Base-by-base conservation (phyloP, 2,888 invertebrate species). In the Ormyrus labotus region DNA sequence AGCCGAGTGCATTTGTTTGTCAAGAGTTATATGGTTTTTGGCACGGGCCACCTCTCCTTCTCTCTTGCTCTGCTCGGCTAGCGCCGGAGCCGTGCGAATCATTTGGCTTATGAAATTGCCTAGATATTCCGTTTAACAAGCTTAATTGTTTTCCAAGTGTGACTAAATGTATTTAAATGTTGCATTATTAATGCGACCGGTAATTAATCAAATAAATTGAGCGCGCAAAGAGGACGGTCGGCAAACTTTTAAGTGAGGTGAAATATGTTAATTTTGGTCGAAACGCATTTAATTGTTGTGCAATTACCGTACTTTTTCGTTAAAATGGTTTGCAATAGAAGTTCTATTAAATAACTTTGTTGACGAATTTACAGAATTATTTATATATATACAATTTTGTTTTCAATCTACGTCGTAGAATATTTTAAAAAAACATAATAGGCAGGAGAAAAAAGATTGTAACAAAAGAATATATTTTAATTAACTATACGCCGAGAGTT, bases 91-190 rank as follows among this genome's bases (percentile, higher is more conserved):
- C 9, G 48, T 11, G 50, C 34, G 47, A 55, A 63, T 73, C 63
- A 73, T 71, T 73, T 68, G 58, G 48, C 67, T 78, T 50, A 45
- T 68, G 48, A 60, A 60, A 75, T 47, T 68, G n/a, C 51, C 51
- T 51, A 34, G 55, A 34, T 45, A 57, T 63, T 55, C 47, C 47
- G 10, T n/a, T 48, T 13, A 10, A 1, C 67, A 47, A n/a, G 48
- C 60, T 71, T 55, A 63, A 80, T 68, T 76, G 63, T 68, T 71
- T 60, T 67, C 55, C 70, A 60, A 69, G 58, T 60, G 64, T 53
- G 64, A 75, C 63, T 65, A 47, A 65, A 51, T 48, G 11, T 9
- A 53, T 47, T 47, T 67, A 19, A 67, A 70, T 51, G 51, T 58
- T 1, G 10, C 5, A 63, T 67, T 48, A 50, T 48, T 7, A 8